Evolutionary conservation across 2,888 invertebrate genomes (phyloP).

Genomic region (Eupithecia subumbrata): DNA sequence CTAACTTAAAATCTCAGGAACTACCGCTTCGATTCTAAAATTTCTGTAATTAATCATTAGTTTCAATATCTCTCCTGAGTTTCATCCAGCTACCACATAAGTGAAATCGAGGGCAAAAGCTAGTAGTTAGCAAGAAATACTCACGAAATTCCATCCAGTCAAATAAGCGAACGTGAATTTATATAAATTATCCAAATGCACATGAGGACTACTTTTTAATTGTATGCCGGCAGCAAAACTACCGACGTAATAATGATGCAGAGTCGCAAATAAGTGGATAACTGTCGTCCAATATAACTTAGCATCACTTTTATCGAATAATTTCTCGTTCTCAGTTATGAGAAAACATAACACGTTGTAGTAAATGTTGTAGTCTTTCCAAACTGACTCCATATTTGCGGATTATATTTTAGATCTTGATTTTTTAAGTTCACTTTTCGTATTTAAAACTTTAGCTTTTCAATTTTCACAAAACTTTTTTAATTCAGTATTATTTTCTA

Average conservation of each 20-base stretch:
- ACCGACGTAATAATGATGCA: conserved; percentile 60
- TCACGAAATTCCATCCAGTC: conserved; percentile 77
- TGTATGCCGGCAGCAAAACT: conserved; percentile 53
- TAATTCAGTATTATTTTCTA: no score
- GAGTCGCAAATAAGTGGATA: conserved; percentile 57
- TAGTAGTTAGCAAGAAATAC: conserved; percentile 46
- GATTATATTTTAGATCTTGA: neutral
- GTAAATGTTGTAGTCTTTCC: conserved; percentile 68
- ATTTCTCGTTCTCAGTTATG: conserved; percentile 74
- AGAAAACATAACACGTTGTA: conserved; percentile 73
- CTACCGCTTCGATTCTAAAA: no score
- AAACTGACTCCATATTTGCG: conserved; percentile 62
- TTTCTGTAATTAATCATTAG: no score
- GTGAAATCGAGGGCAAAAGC: neutral
- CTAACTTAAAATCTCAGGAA: no score
- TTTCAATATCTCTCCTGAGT: no score
- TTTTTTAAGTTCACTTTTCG: neutral
- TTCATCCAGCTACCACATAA: no score
- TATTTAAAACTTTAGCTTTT: neutral
- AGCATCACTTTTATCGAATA: conserved; percentile 69
- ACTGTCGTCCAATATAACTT: conserved; percentile 73
- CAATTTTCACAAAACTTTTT: neutral
- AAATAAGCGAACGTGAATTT: conserved; percentile 58
- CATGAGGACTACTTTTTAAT: conserved; percentile 44
- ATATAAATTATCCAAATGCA: conserved; percentile 58